Evolutionary conservation across 2,888 invertebrate genomes (phyloP).

Genomic region (Drosophila stalkeri): DNA sequence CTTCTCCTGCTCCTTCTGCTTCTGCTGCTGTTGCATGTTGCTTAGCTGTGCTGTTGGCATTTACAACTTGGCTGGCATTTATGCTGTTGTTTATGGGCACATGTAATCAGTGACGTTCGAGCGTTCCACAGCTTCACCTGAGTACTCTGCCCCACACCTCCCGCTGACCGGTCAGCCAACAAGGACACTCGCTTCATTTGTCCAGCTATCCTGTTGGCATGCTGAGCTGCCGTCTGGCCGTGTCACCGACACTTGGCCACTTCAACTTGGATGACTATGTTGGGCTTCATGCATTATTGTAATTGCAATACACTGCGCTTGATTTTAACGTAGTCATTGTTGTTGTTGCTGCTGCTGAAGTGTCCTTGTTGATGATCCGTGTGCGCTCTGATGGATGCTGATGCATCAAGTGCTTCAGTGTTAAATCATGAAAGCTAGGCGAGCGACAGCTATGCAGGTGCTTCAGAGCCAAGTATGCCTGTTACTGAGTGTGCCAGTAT

Average conservation of each 20-base stretch:
- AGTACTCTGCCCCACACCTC: not conserved
- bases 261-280: slow-evolving; percentile 42
- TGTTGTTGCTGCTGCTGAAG: slow-evolving; percentile 34
- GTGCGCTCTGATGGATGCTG: slow-evolving; percentile 59
- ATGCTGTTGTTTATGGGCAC: slow-evolving; percentile 70
- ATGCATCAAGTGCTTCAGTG: slow-evolving; percentile 58
- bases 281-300: slow-evolving; percentile 58
- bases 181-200: slow-evolving; percentile 57
- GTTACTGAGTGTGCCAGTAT: not conserved
- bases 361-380: slow-evolving; percentile 56
- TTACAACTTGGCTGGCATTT: slow-evolving; percentile 51
- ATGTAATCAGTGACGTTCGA: slow-evolving; percentile 69
- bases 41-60: slow-evolving; percentile 38
- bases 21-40: slow-evolving; percentile 4
- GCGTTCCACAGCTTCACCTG: slow-evolving; percentile 55
- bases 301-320: slow-evolving; percentile 51
- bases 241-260: slow-evolving; percentile 51
- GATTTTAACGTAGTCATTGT: slow-evolving; percentile 21
- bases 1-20: slow-evolving; percentile 9
- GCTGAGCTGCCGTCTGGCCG: slow-evolving; percentile 16
- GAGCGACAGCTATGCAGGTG: slow-evolving; percentile 23
- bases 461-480: slow-evolving; percentile 28
- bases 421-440: slow-evolving; percentile 49
- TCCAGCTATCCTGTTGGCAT: slow-evolving; percentile 47
- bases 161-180: slow-evolving; percentile 31